Evolutionary conservation across 2,113 vertebrate genomes (phyloP).

Genomic region (Gracilinanus agilis): DNA sequence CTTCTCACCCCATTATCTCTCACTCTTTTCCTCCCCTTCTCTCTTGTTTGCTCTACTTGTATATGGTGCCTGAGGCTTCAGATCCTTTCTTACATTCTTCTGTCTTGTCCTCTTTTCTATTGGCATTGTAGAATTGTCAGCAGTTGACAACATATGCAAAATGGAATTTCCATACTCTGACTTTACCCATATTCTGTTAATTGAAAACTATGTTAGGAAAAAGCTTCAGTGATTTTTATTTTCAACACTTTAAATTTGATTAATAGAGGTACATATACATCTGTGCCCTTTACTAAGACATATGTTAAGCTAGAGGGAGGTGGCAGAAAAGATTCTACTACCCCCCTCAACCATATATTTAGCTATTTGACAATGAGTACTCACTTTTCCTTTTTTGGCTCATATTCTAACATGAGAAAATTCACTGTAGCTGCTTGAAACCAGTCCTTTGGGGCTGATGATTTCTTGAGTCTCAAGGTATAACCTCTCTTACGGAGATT

Average conservation of each 20-base stretch:
- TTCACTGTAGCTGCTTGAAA: not conserved
- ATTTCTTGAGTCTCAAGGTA: not conserved
- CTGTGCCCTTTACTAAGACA: not conserved
- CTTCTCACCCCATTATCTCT: not conserved
- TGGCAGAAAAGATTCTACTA: not conserved
- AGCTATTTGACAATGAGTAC: not conserved
- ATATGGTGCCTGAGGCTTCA: not conserved
- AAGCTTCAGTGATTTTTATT: not conserved
- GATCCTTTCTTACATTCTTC: not conserved
- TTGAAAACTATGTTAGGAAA: not conserved
- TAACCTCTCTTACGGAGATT: no score
- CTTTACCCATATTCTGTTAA: not conserved
- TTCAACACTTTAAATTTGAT: not conserved
- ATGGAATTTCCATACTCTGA: not conserved
- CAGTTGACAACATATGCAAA: not conserved
- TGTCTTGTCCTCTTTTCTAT: not conserved
- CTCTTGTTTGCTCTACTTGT: not conserved
- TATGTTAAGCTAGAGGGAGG: not conserved
- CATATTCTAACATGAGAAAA: not conserved
- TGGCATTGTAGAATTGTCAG: not conserved
- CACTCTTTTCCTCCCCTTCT: not conserved
- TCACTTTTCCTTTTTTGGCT: not conserved
- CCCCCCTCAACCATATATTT: not conserved
- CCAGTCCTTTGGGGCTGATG: not conserved
- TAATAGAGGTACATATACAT: not conserved